These are phyloP conservation scores for Hydractinia symbiolongicarpus DNA, from an alignment of 30 jellyfish, hydroid and myxozoan species.

Conservation along the genomic window DNA sequence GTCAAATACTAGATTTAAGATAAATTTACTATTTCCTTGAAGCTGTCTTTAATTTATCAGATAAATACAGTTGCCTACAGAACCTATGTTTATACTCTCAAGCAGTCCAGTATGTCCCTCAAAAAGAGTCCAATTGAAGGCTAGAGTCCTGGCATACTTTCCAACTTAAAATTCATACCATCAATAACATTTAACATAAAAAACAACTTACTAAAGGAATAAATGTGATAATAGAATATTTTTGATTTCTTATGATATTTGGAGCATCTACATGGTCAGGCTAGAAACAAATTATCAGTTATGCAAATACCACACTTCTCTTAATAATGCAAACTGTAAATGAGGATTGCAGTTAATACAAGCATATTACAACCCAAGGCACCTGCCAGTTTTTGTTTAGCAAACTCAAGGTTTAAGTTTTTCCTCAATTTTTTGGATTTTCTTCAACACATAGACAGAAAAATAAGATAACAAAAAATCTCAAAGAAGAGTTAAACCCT, in stretches of 20 bases:
- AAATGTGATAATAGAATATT: conserved; percentile 64
- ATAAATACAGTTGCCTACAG: not conserved
- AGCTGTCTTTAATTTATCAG: not conserved
- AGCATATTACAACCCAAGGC: not conserved
- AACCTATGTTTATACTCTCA: not conserved
- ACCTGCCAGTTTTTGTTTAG: too few relatives aligned
- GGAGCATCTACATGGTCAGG: conserved; percentile 50
- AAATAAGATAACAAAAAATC: too few relatives aligned
- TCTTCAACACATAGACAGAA: too few relatives aligned
- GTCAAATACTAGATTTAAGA: too few relatives aligned
- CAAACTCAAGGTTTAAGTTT: too few relatives aligned
- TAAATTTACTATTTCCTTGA: too few relatives aligned
- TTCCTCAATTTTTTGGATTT: too few relatives aligned
- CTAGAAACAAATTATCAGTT: conserved; percentile 34
- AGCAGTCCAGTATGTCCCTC: too few relatives aligned
- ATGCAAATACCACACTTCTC: not conserved
- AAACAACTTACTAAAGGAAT: conserved; percentile 74
- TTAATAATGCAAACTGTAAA: not conserved
- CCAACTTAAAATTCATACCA: not conserved
- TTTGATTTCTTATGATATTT: conserved; percentile 82
- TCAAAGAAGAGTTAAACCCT: too few relatives aligned
- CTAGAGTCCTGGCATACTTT: too few relatives aligned
- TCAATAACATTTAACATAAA: not conserved
- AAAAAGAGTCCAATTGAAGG: too few relatives aligned
- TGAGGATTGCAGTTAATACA: not conserved